Conservation (phyloP, 2,888 invertebrate genomes). For the Cataglyphis albicans region DNA sequence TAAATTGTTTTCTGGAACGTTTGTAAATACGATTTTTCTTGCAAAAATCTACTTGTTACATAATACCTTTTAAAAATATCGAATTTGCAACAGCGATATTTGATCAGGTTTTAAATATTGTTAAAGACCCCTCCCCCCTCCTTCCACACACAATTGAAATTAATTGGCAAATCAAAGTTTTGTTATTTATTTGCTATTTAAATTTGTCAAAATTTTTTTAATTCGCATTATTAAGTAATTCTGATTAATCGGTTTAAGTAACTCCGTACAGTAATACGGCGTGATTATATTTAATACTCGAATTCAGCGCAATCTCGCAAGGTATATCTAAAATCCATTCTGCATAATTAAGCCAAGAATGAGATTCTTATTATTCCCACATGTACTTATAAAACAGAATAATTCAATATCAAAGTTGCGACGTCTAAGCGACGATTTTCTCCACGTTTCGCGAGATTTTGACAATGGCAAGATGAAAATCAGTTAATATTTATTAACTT, state of each 20-base stretch:
- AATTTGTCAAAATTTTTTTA: neutral
- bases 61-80: neutral
- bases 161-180: slow-evolving; percentile 2
- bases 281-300: neutral
- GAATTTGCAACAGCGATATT: neutral
- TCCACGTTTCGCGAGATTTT: slow-evolving; percentile 41
- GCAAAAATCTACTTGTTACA: neutral
- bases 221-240: slow-evolving; percentile 14
- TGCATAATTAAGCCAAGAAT: slow-evolving; percentile 84
- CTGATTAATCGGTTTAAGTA: slow-evolving; percentile 7
- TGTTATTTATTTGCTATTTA: slow-evolving; percentile 5
- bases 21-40: neutral
- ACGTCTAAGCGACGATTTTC: slow-evolving; percentile 38
- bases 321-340: slow-evolving; percentile 81
- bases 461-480: slow-evolving; percentile 81
- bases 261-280: neutral
- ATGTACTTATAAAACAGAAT: slow-evolving; percentile 84
- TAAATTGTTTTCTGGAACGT: neutral
- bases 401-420: slow-evolving; percentile 79
- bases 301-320: slow-evolving; percentile 27
- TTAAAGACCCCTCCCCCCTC: neutral
- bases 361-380: slow-evolving; percentile 84
- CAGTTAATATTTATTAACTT: slow-evolving; percentile 83
- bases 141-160: neutral
- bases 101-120: neutral